phyloP scores from a whole-genome alignment of 2,888 invertebrate species.

The Strigamia maritima region DNA sequence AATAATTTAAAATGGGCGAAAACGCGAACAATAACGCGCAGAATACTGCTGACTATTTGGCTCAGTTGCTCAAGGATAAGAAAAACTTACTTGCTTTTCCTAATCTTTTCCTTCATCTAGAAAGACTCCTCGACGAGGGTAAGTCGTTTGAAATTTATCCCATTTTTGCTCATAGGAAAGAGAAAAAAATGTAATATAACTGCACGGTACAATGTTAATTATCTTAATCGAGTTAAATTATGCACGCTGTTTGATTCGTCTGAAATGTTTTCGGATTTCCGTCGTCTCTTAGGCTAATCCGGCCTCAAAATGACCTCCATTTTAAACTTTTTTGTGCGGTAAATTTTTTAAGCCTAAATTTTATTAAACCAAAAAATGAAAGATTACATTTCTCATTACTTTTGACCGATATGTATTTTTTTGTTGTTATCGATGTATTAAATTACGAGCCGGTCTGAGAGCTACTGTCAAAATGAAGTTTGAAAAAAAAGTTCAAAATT shows the following conservation, averaged over 20 bases:
- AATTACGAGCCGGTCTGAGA: background rate
- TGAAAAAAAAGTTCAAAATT: background rate
- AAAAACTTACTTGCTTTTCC: conserved; percentile 99
- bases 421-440: conserved; percentile 10
- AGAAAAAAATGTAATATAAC: background rate
- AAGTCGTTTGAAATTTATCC: conserved; percentile 52
- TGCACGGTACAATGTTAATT: background rate
- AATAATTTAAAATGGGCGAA: conserved; percentile 39
- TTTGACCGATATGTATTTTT: conserved; percentile 21
- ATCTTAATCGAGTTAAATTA: conserved; percentile 21
- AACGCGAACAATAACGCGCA: conserved; percentile 65
- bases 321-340: background rate
- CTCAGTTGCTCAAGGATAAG: conserved; percentile 99
- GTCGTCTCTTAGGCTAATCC: conserved; percentile 32
- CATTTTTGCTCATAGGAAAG: background rate
- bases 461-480: conserved; percentile 13
- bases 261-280: conserved; percentile 30
- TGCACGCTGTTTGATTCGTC: conserved; percentile 29
- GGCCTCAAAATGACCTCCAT: conserved; percentile 30
- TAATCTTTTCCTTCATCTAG: conserved; percentile 98
- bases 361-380: background rate
- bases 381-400: background rate
- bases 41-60: conserved; percentile 98
- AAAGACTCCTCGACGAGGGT: conserved; percentile 99
- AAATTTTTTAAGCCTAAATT: conserved; percentile 19